phyloP scores from a whole-genome alignment of 2,797 vertebrate genomes.

The Pipistrellus pygmaeus region DNA sequence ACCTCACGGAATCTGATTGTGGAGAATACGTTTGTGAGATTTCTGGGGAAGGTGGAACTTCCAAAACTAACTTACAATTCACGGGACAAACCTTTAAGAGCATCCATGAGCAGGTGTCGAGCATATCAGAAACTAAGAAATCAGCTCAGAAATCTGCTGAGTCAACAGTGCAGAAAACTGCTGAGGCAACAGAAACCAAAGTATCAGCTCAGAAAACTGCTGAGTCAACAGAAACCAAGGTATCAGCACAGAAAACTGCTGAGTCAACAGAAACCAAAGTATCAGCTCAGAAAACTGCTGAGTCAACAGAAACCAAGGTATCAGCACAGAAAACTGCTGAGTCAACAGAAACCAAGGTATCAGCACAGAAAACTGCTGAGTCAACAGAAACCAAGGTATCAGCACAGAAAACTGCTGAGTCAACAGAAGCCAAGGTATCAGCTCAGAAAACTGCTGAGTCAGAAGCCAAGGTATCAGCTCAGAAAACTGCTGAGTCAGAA shows the following conservation, averaged over 20 bases:
- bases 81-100: constrained; percentile 94
- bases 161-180: constrained; percentile 86
- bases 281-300: constrained; percentile 24
- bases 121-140: constrained; percentile 89
- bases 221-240: constrained; percentile 86
- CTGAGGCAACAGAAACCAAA: constrained; percentile 86
- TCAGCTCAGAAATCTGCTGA: constrained; percentile 87
- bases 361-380: neutral
- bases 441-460: constrained; percentile 86
- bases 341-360: constrained; percentile 88
- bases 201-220: constrained; percentile 89
- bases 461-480: constrained; percentile 89
- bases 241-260: constrained; percentile 88
- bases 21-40: constrained; percentile 98
- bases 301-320: constrained; percentile 87
- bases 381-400: constrained; percentile 88
- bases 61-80: constrained; percentile 95
- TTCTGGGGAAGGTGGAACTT: constrained; percentile 93
- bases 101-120: constrained; percentile 91
- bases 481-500: constrained; percentile 87
- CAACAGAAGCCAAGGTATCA: constrained; percentile 89
- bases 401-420: constrained; percentile 83
- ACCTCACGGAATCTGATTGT: constrained; percentile 93
- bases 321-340: constrained; percentile 87
- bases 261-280: constrained; percentile 87